These are phyloP conservation scores for Malthinus flaveolus DNA, from an alignment of 2,888 invertebrate species.

Conservation along the genomic window DNA sequence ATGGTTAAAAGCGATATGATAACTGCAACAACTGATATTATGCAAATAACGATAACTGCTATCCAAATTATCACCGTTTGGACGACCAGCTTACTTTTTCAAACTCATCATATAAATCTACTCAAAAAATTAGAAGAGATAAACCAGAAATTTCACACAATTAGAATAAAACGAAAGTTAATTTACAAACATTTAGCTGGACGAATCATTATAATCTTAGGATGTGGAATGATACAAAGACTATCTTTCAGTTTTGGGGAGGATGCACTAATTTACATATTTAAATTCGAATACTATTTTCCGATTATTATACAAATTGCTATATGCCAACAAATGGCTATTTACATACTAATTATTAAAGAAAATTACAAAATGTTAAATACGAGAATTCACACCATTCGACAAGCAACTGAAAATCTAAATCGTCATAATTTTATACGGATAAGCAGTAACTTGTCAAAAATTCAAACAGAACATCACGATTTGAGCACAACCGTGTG, in stretches of 20 bases:
- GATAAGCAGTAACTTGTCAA: too few species aligned
- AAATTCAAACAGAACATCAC: conserved; percentile 25
- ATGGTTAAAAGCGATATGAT: background rate
- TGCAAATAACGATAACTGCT: conserved; percentile 11
- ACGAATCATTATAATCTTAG: background rate
- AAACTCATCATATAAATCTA: conserved; percentile 13
- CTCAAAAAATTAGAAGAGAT: conserved; percentile 26
- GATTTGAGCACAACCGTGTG: conserved; percentile 37
- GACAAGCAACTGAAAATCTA: too few species aligned
- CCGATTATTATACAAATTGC: conserved; percentile 28
- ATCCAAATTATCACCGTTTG: conserved; percentile 10
- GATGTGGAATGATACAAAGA: conserved; percentile 25
- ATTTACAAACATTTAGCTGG: conserved; percentile 10
- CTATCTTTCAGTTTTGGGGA: conserved; percentile 16
- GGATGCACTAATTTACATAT: background rate
- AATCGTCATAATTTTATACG: too few species aligned
- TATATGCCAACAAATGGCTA: conserved; percentile 31
- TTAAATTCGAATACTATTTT: conserved; percentile 23
- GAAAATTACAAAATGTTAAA: conserved; percentile 33
- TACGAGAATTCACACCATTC: background rate
- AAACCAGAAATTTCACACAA: conserved; percentile 31
- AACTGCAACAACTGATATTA: background rate
- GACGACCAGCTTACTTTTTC: conserved; percentile 8
- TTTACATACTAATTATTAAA: conserved; percentile 28
- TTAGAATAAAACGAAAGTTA: conserved; percentile 27